A percentile compares a stretch with the other conserved stretches of the same genome.
Evolutionary conservation across 1,140 invertebrate species (phyloP).

Genomic region (Zaprionus inermis): DNA sequence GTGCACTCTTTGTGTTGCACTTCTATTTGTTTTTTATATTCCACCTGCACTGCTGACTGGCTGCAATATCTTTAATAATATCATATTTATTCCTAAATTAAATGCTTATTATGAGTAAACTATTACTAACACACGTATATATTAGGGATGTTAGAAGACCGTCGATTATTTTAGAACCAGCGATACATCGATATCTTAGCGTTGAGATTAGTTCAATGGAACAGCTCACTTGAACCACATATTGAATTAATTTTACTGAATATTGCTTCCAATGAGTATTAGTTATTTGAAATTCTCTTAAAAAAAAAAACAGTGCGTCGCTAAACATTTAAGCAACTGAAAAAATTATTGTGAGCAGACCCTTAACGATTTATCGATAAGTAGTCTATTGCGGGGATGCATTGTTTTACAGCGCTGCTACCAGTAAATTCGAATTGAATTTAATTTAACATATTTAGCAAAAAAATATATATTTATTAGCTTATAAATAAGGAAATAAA

Average conservation of each 20-base stretch:
- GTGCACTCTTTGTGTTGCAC: slow-evolving; percentile 26
- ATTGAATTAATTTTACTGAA: background rate
- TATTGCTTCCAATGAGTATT: background rate
- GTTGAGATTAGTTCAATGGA: background rate
- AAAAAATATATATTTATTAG: background rate
- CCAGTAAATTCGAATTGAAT: background rate
- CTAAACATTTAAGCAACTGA: no score
- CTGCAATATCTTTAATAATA: slow-evolving; percentile 36
- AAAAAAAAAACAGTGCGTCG: no score
- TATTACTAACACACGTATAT: slow-evolving; percentile 72
- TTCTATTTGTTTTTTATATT: slow-evolving; percentile 30
- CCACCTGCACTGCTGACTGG: slow-evolving; percentile 32
- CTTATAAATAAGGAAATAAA: background rate
- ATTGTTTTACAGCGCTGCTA: background rate
- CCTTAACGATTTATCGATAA: background rate
- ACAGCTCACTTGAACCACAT: background rate
- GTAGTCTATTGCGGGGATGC: background rate
- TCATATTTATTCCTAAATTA: slow-evolving; percentile 46
- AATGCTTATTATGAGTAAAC: slow-evolving; percentile 72
- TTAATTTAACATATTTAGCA: background rate
- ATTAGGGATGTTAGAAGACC: slow-evolving; percentile 38
- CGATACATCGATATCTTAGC: background rate
- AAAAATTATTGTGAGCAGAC: no score
- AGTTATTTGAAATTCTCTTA: no score
- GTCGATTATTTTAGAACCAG: slow-evolving; percentile 11